Percentiles rank a stretch among this genome's conserved stretches.
These are phyloP conservation scores for Laterallus jamaicensis DNA, from an alignment of 2,113 vertebrate species.

Conservation along the genomic window DNA sequence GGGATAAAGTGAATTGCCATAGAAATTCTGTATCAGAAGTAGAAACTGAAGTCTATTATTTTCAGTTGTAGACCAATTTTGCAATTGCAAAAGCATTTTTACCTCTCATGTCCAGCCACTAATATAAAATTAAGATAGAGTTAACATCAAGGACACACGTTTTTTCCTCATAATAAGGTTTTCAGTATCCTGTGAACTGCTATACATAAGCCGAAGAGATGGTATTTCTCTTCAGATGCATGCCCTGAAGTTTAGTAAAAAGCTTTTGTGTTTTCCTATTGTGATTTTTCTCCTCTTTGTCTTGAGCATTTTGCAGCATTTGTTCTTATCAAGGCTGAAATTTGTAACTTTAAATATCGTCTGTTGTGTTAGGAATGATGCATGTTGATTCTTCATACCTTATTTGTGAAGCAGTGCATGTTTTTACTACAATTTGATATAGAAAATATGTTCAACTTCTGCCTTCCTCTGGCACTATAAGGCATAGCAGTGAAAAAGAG, in stretches of 20 bases:
- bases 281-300: not conserved
- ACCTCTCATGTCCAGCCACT: not conserved
- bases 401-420: not conserved
- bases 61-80: not conserved
- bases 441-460: conserved; percentile 57
- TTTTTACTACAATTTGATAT: not conserved
- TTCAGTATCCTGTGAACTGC: not conserved
- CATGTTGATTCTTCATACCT: not conserved
- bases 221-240: not conserved
- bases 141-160: not conserved
- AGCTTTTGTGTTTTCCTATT: not conserved
- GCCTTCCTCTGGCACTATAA: conserved; percentile 66
- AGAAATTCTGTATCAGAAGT: not conserved
- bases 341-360: not conserved
- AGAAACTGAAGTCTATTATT: not conserved
- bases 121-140: not conserved
- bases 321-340: not conserved
- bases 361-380: not conserved
- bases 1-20: not conserved
- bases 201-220: not conserved
- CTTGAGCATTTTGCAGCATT: not conserved
- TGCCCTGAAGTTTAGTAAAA: not conserved
- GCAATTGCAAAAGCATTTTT: not conserved
- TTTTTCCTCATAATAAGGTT: not conserved
- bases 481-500: conserved; percentile 45